Base-by-base conservation (phyloP, 2,888 invertebrate species). In the Tupiocoris notatus region DNA sequence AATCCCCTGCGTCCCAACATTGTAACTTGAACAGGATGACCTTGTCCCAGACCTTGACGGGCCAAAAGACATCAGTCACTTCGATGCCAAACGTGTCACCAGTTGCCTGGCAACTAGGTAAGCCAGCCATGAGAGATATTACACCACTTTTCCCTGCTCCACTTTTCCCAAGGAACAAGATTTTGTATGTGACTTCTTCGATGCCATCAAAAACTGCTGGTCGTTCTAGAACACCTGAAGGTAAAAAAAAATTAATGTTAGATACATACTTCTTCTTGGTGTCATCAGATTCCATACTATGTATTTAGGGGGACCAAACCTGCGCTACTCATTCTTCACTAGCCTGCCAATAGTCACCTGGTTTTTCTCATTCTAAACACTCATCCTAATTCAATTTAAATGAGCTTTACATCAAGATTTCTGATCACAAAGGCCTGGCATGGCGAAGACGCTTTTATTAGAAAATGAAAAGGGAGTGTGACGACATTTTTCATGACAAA, bases 1-100 rank as follows among this genome's bases (percentile, higher is more conserved):
- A 84, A 76, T 88, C 87, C 0, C 88, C 88, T 3, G 87, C 86
- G 82, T 88, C 88, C 88, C 88, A 88, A 75, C 88, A 85, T 79
- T 87, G 86, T 12, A 88, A 81, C 79, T 86, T 85, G 80, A 88
- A 88, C 68, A 88, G 80, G 22, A 88, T 85, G 2, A 86, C 83
- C 81, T 86, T 86, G 75, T 87, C 86, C 82, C 85, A 84, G 59
- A 88, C 85, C 81, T 86, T 87, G 2, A 86, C 87, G 0, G 88
- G 88, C 88, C 88, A 88, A 79, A 85, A 88, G 18, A 87, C 83
- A 54, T 85, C 85, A 16, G 85, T 86, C 77, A 86, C 86, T 78
- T 86, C 85, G 64, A 88, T 87, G 3, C 88, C 88, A 82, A 83
- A 81, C 1, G 86, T 86, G 81, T 86, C 86, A 3, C 81, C 79